Percentiles rank a stretch among this genome's conserved stretches.
Evolutionary conservation across 2,797 vertebrate genomes (phyloP).

Genomic region (Enteromius unitaeniatus): DNA sequence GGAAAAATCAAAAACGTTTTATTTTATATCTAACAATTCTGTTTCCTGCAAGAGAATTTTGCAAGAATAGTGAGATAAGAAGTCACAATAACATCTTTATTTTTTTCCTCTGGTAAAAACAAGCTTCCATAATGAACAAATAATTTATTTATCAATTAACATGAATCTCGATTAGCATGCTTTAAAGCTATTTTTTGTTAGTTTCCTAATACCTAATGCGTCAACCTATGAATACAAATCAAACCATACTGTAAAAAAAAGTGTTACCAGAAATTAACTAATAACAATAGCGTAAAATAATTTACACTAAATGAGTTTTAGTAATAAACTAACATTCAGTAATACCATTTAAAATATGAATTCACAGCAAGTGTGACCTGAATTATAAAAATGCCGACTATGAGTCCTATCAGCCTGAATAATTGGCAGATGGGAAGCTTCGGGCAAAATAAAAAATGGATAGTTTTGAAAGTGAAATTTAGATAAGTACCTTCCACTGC

Average conservation of each 20-base stretch:
- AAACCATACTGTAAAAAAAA: not conserved
- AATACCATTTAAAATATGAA: slow-evolving; percentile 16
- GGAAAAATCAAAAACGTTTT: not conserved
- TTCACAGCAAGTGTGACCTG: slow-evolving; percentile 10
- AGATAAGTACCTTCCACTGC: slow-evolving; percentile 39
- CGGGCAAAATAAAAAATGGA: slow-evolving; percentile 36
- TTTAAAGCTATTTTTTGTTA: not conserved
- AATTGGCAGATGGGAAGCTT: slow-evolving; percentile 47
- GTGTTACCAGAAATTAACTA: not conserved
- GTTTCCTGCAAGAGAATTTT: not conserved
- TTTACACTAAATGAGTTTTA: not conserved
- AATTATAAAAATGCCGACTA: slow-evolving; percentile 43
- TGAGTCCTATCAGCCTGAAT: slow-evolving; percentile 51
- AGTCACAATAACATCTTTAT: not conserved
- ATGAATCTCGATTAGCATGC: not conserved
- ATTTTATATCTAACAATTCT: not conserved
- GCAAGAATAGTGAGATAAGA: not conserved
- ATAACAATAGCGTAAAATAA: not conserved
- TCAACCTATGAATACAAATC: not conserved
- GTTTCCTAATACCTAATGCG: not conserved
- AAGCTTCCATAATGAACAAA: not conserved
- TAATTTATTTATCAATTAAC: not conserved
- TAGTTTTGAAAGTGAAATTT: slow-evolving; percentile 39
- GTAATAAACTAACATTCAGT: not conserved
- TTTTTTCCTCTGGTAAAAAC: not conserved